phyloP scores from a whole-genome alignment of 2,113 vertebrate genomes.

The Arvicanthis niloticus region DNA sequence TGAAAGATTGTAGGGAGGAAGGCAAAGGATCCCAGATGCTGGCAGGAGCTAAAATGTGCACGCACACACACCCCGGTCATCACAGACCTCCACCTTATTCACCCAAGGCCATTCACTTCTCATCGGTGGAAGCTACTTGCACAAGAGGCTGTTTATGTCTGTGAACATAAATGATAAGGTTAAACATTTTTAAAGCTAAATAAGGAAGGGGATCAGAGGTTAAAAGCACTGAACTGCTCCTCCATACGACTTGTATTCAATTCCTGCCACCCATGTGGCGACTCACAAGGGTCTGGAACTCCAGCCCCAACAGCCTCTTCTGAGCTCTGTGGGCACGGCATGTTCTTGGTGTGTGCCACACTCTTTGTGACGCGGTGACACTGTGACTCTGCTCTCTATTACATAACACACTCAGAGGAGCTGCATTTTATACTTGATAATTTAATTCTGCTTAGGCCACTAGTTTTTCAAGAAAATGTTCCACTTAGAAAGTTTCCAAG shows the following conservation, averaged over 20 bases:
- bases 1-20: not conserved
- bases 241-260: not conserved
- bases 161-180: not conserved
- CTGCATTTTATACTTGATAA: not conserved
- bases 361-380: not conserved
- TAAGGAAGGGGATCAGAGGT: not conserved
- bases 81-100: rapidly evolving
- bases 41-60: rapidly evolving
- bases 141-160: not conserved
- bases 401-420: not conserved
- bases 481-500: not conserved
- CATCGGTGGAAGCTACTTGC: too few species aligned
- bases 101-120: not conserved
- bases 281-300: not conserved
- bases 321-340: not conserved
- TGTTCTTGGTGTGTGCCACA: too few species aligned
- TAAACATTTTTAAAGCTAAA: not conserved
- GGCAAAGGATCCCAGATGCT: not conserved
- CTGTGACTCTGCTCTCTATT: not conserved
- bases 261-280: too few species aligned
- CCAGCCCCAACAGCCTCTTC: not conserved
- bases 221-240: not conserved
- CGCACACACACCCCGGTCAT: too few species aligned
- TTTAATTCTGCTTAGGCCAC: not conserved
- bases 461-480: not conserved